Evolutionary conservation across 1,140 invertebrate genomes (phyloP), one percentile per base, ranked within the genome.

Genomic region (Tetragnatha versicolor): DNA sequence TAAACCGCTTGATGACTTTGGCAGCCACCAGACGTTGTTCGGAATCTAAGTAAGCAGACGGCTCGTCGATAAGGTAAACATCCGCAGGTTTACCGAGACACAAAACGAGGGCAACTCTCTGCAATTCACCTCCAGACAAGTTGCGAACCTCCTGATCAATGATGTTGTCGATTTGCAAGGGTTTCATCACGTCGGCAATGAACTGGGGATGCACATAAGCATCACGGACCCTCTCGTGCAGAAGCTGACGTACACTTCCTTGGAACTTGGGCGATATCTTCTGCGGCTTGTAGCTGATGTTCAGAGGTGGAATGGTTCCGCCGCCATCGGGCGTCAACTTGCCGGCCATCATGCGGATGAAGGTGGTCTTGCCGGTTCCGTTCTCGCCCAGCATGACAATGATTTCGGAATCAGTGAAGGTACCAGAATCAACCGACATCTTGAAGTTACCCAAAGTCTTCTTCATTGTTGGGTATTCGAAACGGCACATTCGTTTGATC

Each of bases 271-370:
- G 98, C 83, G 96, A 98, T 83, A 99, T 99, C 86, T 99, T 99
- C 88, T 99, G 98, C 45, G 98, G 98, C 87, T 99, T 99, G 88
- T 99, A 99, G 87, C 97, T 99, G 83, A 99, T 98, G 85, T 98
- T 95, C 75, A 99, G 86, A 82, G 93, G 90, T 3, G 98, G 98
- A 79, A 98, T 89, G 81, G 94, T 92, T 72, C 88, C 91, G 84
- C 94, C 96, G 81, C 91, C 91, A 89, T 99, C 97, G 14, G 97
- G 93, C 82, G 93, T 89, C 81, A 99, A 88, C 84, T 96, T 94
- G 45, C 98, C 98, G 83, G 98, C 98, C 81, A 99, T 88, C 94
- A 99, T 96, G 84, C 96, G 89, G 84, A 99, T 99, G 83, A 99
- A 98, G 17, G 98, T 99, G 0, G 98, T 99, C 88, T 99, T 99